Evolutionary conservation across 2,113 vertebrate genomes (phyloP), one percentile per base, ranked within the genome.

Genomic region (Larimichthys polyactis): DNA sequence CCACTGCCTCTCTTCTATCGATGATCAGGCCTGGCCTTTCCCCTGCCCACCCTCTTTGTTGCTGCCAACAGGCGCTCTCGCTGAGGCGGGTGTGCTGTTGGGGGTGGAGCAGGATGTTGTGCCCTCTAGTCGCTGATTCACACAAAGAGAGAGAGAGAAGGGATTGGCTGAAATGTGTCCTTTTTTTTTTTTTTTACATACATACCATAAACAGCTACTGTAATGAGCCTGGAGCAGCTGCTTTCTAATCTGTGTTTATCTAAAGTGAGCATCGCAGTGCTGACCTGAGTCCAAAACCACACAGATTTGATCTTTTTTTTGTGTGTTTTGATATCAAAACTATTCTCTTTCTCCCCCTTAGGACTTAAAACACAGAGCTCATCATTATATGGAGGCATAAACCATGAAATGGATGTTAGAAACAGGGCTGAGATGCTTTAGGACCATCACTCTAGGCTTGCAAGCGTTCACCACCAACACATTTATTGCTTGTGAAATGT

Each of bases 351-450:
- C 27, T 46, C 32, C 57, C 54, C 85, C 71, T 65, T 32, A 74
- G 79, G 89, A 86, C 79, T 71, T 75, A 51, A 8, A 78, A 84
- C 71, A 83, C 80, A 82, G 43, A 77, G 71, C 72, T 76, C 69
- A 84, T 91, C 81, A 81, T 92, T 87, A 92, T 62, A 81, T 75
- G 32, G 73, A 83, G 79, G 79, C 85, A 88, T 15, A 55, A 75
- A 92, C 85, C 90, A 92, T 88, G 75, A 92, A 91, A 91, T 90
- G 88, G 88, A 91, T 85, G 87, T 83, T 86, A 75, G 76, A 82
- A 87, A 86, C 83, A 90, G 83, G 60, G 74, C 63, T 54, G 75
- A 54, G 49, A 85, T 57, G 68, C 82, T 60, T 62, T 74, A 78
- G 71, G 81, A 86, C 71, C 82, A 82, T 82, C 76, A 79, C 84